These are phyloP conservation scores for Conchocele bisecta DNA, from an alignment of 2,888 invertebrate species.

Conservation along the genomic window DNA sequence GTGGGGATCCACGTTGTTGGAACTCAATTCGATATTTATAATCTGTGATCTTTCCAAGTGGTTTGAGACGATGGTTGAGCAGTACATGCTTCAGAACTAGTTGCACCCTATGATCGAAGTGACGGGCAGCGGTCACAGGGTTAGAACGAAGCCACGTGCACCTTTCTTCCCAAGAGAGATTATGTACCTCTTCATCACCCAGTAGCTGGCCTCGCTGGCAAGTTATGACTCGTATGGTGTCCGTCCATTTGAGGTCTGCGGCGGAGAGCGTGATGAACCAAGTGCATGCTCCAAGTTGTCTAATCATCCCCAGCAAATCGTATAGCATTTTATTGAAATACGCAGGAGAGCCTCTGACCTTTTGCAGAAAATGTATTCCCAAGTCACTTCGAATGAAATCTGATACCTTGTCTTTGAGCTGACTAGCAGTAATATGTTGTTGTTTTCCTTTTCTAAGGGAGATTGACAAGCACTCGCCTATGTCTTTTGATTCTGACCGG, in stretches of 20 bases:
- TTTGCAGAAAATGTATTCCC: constrained; percentile 40
- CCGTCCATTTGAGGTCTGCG: constrained; percentile 61
- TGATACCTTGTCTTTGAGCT: constrained; percentile 14
- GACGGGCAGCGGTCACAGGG: constrained; percentile 57
- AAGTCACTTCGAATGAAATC: constrained; percentile 26
- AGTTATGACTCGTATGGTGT: constrained; percentile 50
- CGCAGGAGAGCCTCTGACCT: constrained; percentile 50
- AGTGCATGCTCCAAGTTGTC: constrained; percentile 61
- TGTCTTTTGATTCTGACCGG: constrained; percentile 28
- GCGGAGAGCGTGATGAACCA: constrained; percentile 63
- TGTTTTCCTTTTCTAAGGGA: constrained; percentile 14
- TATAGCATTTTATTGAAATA: constrained; percentile 47
- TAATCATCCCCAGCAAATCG: constrained; percentile 61
- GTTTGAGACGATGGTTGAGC: not conserved
- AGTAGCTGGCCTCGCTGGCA: constrained; percentile 22
- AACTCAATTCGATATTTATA: constrained; percentile 56
- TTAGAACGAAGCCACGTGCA: constrained; percentile 34
- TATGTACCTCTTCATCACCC: constrained; percentile 17
- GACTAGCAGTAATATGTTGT: constrained; percentile 25
- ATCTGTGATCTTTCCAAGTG: constrained; percentile 50
- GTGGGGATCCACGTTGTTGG: constrained; percentile 58
- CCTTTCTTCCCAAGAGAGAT: constrained; percentile 33
- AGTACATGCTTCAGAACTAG: constrained; percentile 4
- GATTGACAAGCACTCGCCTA: constrained; percentile 13
- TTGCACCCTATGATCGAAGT: constrained; percentile 56